Percentiles rank a stretch among this genome's conserved stretches.
Conservation (phyloP, 2,797 vertebrate species). For the Margarornis squamiger region DNA sequence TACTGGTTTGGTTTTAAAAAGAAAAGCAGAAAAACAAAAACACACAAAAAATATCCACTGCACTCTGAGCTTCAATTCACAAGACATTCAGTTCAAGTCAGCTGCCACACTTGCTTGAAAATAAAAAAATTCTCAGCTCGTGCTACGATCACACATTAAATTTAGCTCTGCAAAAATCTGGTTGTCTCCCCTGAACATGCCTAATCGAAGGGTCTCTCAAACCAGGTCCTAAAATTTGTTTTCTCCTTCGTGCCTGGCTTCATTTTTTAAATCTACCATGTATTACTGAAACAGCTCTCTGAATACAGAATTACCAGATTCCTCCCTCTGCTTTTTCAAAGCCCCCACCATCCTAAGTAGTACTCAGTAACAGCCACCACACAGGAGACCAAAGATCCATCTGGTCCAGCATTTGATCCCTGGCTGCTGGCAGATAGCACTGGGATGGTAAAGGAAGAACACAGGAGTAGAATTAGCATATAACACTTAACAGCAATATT, state of each 20-base stretch:
- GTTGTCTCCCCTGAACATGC: neutral
- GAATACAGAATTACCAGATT: neutral
- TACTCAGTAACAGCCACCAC: neutral
- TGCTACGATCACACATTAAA: neutral
- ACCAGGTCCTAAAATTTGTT: neutral
- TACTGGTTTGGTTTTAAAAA: neutral
- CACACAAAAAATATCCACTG: neutral
- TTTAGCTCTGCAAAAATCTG: neutral
- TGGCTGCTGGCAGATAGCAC: neutral
- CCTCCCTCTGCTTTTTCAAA: neutral
- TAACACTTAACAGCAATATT: neutral
- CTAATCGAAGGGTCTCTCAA: neutral
- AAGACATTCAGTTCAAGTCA: neutral
- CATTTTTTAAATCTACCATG: neutral
- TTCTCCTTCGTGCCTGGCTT: neutral
- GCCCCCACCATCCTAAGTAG: neutral
- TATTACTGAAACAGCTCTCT: neutral
- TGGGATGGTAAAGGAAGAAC: neutral
- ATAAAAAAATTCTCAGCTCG: neutral
- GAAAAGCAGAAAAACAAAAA: neutral
- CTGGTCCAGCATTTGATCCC: neutral
- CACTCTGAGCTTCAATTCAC: neutral
- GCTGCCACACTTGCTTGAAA: neutral
- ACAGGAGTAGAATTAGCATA: accelerated
- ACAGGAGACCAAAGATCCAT: neutral